Base-by-base conservation (phyloP, 2,113 vertebrate species). In the Zosterops borbonicus region DNA sequence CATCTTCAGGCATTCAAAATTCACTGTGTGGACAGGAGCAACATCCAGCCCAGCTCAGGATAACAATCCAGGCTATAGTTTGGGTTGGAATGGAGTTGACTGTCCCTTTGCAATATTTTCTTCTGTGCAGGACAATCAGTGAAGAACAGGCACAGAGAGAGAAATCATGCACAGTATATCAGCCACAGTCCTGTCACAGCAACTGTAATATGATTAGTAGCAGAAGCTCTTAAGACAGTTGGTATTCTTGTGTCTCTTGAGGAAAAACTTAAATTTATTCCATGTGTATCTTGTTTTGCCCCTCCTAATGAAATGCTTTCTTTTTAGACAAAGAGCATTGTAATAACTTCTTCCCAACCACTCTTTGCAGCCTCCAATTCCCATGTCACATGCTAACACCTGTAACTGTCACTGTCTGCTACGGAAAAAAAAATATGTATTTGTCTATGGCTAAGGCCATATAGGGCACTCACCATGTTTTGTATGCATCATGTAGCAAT, bases 401-500 rank as follows among this genome's bases (percentile, higher is more conserved):
- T 63, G 6, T 21, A 89, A 71, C 69, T 24, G 19, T 47, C 44
- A 18, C 47, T 35, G n/a, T 31, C 59, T 92, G 35, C 56, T 47
- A 23, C 1, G 3, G 21, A 19, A 62, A 81, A 69, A 69, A 64
- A 37, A 53, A 15, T 18, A 9, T 0, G 37, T 0, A 1, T 9
- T 37, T 83, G 11, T 65, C 56, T 53, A 8, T 14, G 4, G 25
- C 37, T 71, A 59, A 60, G 33, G n/a, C 60, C 24, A 5, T 15
- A 11, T 23, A 35, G 67, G 31, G 25, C 6, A 15, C 27, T 82
- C 13, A 47, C 33, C 6, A 3, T 21, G 7, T n/a, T 76, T 62
- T 76, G 11, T n/a, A 5, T 33, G 64, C 10, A 33, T 49, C 18
- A 1, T 5, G 10, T 39, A 78, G n/a, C 60, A 79, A 67, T 0